Base-by-base conservation (phyloP, 2,888 invertebrate genomes). In the Stenichneumon culpator region DNA sequence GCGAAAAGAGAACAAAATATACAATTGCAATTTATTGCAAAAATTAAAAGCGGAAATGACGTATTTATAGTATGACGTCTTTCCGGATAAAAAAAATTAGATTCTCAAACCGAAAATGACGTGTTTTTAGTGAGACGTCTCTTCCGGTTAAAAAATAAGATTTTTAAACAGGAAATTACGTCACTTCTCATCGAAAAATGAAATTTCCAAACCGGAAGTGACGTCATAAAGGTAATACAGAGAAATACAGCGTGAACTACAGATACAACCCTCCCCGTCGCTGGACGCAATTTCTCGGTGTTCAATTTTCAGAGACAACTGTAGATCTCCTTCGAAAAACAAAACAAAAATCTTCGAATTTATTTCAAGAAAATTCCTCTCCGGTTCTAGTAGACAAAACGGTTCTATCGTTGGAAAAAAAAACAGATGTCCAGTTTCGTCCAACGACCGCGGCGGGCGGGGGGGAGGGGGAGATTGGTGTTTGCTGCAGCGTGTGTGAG, bases 401-500 rank as follows among this genome's bases (percentile, higher is more conserved):
- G 60, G 16, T 60, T 25, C 32, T 16, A 28, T 14, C 28, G 60
- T 60, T 16, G 16, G 0, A 60, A 32, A 28, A 36, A 36, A 36
- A 36, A 36, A 69, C 84, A 84, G 84, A 84, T 84, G 84, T 75
- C 39, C 60, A 47, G 68, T 11, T n/a, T 32, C 50, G 3, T 68
- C 28, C 57, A 79, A 44, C 39, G 63, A 68, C 57, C 57, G 9
- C 16, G n/a, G 44, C 14, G 44, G 14, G 14, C 11, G 4, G 44
- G 14, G 44, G 14, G 3, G 44, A n/a, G 67, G 36, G 65, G 19
- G 28, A 32, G 50, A 14, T 47, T 72, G n/a, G 44, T 39, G 47
- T n/a, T 65, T 77, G 77, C 63, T 36, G 68, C n/a, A 11, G 28
- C n/a, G 60, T 11, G 16, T 32, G 60, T 16, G 32, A 60, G 60